A percentile compares a stretch with the other conserved stretches of the same genome.
Conservation (phyloP, 2,797 vertebrate species). For the Lophotriccus pileatus region DNA sequence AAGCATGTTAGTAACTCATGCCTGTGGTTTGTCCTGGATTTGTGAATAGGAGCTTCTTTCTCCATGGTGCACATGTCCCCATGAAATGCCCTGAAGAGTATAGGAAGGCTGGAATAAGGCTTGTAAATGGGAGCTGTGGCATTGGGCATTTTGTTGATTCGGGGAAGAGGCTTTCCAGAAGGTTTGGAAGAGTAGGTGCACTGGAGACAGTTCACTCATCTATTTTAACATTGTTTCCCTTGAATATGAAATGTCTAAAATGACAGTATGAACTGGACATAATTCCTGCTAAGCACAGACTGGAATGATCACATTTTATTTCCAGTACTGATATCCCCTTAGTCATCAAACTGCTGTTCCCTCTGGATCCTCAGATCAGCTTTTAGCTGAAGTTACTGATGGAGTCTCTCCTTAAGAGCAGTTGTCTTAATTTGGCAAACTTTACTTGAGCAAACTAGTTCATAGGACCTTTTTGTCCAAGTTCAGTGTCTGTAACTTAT, state of each 20-base stretch:
- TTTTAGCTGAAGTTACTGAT: not conserved
- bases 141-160: not conserved
- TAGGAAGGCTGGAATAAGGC: not conserved
- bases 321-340: not conserved
- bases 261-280: not conserved
- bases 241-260: not conserved
- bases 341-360: not conserved
- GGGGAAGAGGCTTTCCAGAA: not conserved
- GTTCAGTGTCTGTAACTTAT: not conserved
- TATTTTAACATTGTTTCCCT: not conserved
- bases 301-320: not conserved
- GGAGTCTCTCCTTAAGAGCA: not conserved
- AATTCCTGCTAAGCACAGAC: not conserved
- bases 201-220: not conserved
- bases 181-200: not conserved
- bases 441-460: not conserved
- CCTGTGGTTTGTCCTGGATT: not conserved
- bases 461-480: not conserved
- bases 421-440: not conserved
- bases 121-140: not conserved
- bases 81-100: not conserved
- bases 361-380: not conserved
- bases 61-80: not conserved
- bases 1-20: not conserved
- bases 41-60: not conserved